Base-by-base conservation (phyloP, 2,888 invertebrate species). In the Dilophus febrilis region DNA sequence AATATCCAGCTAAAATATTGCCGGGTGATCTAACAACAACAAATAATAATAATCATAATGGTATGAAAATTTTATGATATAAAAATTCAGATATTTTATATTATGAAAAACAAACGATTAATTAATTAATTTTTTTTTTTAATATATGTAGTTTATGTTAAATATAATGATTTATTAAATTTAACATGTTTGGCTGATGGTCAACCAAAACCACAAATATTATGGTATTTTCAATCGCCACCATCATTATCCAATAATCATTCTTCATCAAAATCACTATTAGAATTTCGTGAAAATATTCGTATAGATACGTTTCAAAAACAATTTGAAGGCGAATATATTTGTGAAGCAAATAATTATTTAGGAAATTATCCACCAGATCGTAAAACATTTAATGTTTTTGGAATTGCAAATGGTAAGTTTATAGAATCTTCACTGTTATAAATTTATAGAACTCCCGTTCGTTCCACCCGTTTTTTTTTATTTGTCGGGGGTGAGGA, bases 251-350 rank as follows among this genome's bases (percentile, higher is more conserved):
- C 12, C 4, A 6, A 22, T 7, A n/a, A n/a, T n/a, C n/a, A n/a
- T n/a, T n/a, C n/a, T n/a, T 3, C 0, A 22, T 6, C 22, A 4
- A 22, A 22, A 22, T 6, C 8, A 22, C 8, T 22, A 22, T 22
- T 22, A 22, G 10, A 36, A 14, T 34, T 41, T 41, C 33, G 11
- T 11, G 33, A 33, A 3, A 13, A n/a, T 13, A 17, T 33, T 10
- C 4, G 4, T n/a, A 33, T 33, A 14, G 11, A 35, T 29, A 40
- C 42, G 35, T 45, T 49, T 31, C 40, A 37, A 19, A 32, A 38
- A 2, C 38, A 42, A n/a, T 44, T 53, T 40, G 48, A 49, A 40
- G 55, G 54, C 19, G 35, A 30, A 22, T 56, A 54, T 42, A 43
- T 37, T 2, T 57, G 57, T 41, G 37, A 41, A 39, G 53, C 50